Percentiles rank a stretch among this genome's conserved stretches.
Evolutionary conservation across 2,888 invertebrate genomes (phyloP).

Genomic region (Neoitamus cyanurus): DNA sequence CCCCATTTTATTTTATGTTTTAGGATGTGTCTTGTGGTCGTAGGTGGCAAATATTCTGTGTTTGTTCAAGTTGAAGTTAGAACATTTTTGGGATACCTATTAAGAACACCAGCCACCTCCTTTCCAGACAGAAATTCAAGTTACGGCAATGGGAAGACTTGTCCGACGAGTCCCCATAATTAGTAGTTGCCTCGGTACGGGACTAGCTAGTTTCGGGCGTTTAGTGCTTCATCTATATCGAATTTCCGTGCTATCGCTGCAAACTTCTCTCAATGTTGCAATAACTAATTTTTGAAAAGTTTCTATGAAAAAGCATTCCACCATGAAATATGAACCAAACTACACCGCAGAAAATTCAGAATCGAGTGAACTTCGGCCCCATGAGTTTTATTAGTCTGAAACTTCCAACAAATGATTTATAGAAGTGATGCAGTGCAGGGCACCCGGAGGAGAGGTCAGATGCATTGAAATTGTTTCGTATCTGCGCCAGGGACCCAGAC

Average conservation of each 20-base stretch:
- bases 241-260: neutral
- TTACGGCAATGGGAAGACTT: neutral
- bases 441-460: conserved; percentile 42
- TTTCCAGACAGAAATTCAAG: neutral
- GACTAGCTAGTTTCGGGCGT: neutral
- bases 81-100: neutral
- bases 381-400: conserved; percentile 45
- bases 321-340: conserved; percentile 45
- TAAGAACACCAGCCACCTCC: neutral
- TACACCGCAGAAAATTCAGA: conserved; percentile 45
- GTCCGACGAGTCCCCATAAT: neutral
- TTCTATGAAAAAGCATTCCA: conserved; percentile 38
- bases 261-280: conserved; percentile 40
- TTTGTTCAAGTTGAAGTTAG: neutral
- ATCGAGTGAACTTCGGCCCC: conserved; percentile 46
- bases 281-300: conserved; percentile 46
- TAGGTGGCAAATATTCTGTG: too few species aligned
- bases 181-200: neutral
- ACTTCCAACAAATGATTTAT: conserved; percentile 46
- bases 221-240: neutral
- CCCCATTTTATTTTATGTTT: too few species aligned
- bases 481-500: neutral
- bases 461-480: conserved; percentile 41
- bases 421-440: conserved; percentile 44
- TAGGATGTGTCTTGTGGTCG: too few species aligned